Evolutionary conservation across 2,797 vertebrate genomes (phyloP).

Genomic region (Vultur gryphus): DNA sequence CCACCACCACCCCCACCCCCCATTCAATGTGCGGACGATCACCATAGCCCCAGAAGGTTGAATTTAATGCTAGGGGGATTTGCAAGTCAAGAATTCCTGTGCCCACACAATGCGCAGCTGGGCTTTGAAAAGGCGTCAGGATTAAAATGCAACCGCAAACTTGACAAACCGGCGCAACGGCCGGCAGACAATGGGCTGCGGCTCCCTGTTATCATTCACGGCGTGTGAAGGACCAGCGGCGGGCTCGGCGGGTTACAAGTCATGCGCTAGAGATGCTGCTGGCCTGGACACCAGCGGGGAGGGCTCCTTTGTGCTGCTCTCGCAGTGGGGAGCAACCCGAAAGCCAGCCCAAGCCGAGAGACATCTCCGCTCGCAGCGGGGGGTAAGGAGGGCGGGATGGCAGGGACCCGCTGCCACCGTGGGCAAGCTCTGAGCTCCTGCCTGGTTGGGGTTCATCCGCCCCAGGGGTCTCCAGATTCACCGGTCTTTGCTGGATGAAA

Average conservation of each 20-base stretch:
- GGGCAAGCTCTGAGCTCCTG: not conserved
- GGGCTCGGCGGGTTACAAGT: slow-evolving; percentile 17
- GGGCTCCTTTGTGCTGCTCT: slow-evolving; percentile 47
- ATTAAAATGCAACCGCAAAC: slow-evolving; percentile 64
- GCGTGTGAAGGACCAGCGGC: slow-evolving; percentile 30
- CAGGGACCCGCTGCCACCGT: not conserved
- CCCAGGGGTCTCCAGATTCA: not conserved
- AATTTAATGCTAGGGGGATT: slow-evolving; percentile 62
- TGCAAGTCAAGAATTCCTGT: slow-evolving; percentile 64
- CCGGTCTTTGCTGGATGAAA: not conserved
- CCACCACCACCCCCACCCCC: not conserved
- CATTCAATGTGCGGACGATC: not conserved
- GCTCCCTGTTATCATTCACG: slow-evolving; percentile 48
- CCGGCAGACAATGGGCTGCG: slow-evolving; percentile 44
- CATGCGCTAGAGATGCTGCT: slow-evolving; percentile 41
- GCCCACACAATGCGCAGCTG: slow-evolving; percentile 59
- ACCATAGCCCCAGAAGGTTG: slow-evolving; percentile 56
- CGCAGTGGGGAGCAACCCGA: not conserved
- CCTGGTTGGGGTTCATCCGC: not conserved
- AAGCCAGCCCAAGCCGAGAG: not conserved
- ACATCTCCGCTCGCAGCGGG: not conserved
- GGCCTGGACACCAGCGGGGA: slow-evolving; percentile 1
- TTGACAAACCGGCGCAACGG: slow-evolving; percentile 42
- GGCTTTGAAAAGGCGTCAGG: slow-evolving; percentile 57
- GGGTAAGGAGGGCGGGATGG: not conserved